phyloP scores from a whole-genome alignment of 2,888 invertebrate genomes.

The Acronicta leporina region DNA sequence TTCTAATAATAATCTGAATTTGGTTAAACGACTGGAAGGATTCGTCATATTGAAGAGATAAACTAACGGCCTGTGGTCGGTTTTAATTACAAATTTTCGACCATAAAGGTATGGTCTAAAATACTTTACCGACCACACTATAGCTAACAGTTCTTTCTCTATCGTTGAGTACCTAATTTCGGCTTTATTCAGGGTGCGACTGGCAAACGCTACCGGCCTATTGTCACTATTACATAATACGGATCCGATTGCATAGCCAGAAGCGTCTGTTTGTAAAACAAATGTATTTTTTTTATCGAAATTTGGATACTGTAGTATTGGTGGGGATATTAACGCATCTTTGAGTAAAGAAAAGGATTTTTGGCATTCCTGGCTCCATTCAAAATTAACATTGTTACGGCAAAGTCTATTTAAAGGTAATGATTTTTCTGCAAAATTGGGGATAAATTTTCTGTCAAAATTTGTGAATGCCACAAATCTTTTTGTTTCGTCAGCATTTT shows the following conservation, averaged over 20 bases:
- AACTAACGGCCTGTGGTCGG: background rate
- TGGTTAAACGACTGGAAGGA: background rate
- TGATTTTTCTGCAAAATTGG: no score
- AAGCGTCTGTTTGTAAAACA: background rate
- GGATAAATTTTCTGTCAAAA: no score
- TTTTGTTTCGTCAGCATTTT: no score
- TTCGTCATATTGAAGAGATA: background rate
- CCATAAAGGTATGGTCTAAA: background rate
- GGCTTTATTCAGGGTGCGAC: background rate
- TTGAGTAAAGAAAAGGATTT: background rate
- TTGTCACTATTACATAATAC: background rate
- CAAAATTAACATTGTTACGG: no score
- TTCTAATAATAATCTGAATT: background rate
- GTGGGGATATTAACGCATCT: background rate
- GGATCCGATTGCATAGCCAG: background rate
- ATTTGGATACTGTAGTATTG: background rate
- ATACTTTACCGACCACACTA: background rate
- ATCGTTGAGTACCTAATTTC: background rate
- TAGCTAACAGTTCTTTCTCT: background rate
- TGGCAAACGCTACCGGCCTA: background rate
- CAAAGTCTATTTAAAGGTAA: no score
- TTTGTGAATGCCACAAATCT: no score
- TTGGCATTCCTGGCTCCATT: no score
- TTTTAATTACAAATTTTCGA: background rate
- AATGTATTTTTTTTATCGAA: background rate